A percentile compares a stretch with the other conserved stretches of the same genome.
phyloP scores from a whole-genome alignment of 1,140 invertebrate species.

The Drosophila bipectinata region DNA sequence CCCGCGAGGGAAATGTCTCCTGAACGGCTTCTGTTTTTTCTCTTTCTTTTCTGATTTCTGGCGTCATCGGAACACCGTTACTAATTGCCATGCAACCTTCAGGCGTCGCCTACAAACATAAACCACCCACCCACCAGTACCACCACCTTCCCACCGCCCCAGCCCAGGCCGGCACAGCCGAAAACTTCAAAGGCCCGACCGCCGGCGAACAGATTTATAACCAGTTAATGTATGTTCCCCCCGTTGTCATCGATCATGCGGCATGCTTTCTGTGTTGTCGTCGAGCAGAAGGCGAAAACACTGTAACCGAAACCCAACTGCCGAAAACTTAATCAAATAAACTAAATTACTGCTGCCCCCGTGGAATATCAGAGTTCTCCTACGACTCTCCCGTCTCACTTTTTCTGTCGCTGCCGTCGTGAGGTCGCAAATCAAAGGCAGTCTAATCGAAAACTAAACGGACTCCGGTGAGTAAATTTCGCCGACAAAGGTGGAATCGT shows the following conservation, averaged over 20 bases:
- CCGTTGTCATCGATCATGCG: slow-evolving; percentile 77
- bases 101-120: slow-evolving; percentile 55
- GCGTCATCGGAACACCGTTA: slow-evolving; percentile 48
- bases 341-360: slow-evolving; percentile 67
- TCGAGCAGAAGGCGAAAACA: slow-evolving; percentile 28
- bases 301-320: slow-evolving; percentile 11
- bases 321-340: slow-evolving; percentile 78
- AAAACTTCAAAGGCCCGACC: slow-evolving; percentile 58
- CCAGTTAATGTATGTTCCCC: slow-evolving; percentile 76
- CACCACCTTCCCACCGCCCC: slow-evolving; percentile 20
- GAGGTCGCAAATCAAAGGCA: slow-evolving; percentile 78
- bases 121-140: slow-evolving; percentile 3
- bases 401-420: slow-evolving; percentile 56
- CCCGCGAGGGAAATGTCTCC: slow-evolving; percentile 26
- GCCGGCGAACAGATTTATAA: slow-evolving; percentile 75
- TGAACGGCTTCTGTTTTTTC: slow-evolving; percentile 11
- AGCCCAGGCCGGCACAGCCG: not conserved
- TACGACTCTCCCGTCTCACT: slow-evolving; percentile 15
- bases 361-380: slow-evolving; percentile 65
- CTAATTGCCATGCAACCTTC: slow-evolving; percentile 80
- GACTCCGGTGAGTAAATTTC: slow-evolving; percentile 71
- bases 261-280: slow-evolving; percentile 67
- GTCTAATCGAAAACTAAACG: slow-evolving; percentile 81
- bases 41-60: slow-evolving; percentile 12
- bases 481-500: slow-evolving; percentile 74